A percentile compares a stretch with the other conserved stretches of the same genome.
Evolutionary conservation across 2,113 vertebrate species (phyloP).

Genomic region (Ptyas mucosa): DNA sequence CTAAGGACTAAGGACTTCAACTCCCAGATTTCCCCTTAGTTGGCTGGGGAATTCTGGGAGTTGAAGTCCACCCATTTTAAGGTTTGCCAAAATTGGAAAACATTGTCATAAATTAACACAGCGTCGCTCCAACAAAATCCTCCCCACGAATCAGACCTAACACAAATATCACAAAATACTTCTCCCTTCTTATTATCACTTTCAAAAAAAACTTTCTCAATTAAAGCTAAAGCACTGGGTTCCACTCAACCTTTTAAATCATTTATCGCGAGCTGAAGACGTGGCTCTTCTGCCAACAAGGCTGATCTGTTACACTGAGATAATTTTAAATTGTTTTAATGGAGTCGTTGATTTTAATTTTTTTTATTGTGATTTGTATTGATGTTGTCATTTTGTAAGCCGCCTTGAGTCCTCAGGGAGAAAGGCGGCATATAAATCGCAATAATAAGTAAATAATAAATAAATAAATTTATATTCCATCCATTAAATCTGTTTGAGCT

Average conservation of each 20-base stretch:
- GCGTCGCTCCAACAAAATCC: not conserved
- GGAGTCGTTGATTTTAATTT: too few species aligned
- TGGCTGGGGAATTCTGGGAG: not conserved
- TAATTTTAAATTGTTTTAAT: too few species aligned
- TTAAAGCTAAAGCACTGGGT: not conserved
- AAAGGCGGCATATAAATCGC: too few species aligned
- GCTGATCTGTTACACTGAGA: too few species aligned
- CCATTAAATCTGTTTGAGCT: not conserved
- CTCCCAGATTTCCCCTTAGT: not conserved
- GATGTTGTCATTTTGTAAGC: too few species aligned
- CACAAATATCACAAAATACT: not conserved
- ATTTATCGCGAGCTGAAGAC: too few species aligned
- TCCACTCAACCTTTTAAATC: not conserved
- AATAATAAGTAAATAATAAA: too few species aligned
- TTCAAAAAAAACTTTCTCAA: slow-evolving; percentile 10
- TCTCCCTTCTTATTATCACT: slow-evolving; percentile 10
- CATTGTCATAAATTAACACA: not conserved
- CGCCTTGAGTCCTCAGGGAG: too few species aligned
- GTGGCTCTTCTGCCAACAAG: too few species aligned
- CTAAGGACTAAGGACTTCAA: not conserved
- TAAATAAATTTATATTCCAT: too few species aligned
- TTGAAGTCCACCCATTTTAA: not conserved
- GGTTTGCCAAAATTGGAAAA: not conserved
- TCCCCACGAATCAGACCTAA: not conserved
- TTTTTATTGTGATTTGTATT: too few species aligned